Evolutionary conservation across 2,888 invertebrate genomes (phyloP).

Genomic region (Odontocerum albicorne): DNA sequence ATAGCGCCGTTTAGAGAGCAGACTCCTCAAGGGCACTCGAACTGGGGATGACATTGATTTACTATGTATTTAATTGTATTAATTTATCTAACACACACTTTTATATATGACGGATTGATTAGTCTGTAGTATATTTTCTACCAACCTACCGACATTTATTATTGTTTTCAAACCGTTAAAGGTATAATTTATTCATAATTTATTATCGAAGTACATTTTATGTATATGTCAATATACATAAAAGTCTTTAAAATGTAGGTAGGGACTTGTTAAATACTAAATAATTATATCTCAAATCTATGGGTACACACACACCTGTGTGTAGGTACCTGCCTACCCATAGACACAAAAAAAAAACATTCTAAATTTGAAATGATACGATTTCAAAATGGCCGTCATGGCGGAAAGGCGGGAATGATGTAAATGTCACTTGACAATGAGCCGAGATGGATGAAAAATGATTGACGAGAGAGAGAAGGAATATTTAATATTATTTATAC

Average conservation of each 20-base stretch:
- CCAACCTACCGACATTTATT: background rate
- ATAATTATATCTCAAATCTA: background rate
- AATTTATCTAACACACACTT: too few species aligned
- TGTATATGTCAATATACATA: too few species aligned
- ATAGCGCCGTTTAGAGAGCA: too few species aligned
- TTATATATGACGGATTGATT: background rate
- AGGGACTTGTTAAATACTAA: too few species aligned
- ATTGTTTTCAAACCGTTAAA: background rate
- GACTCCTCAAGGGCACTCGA: too few species aligned
- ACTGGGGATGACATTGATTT: too few species aligned
- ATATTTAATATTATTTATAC: too few species aligned
- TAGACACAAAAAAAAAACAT: background rate
- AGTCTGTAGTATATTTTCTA: background rate
- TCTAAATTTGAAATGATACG: background rate
- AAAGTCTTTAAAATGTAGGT: too few species aligned
- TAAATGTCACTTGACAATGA: slow-evolving; percentile 15
- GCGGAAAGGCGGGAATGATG: slow-evolving; percentile 3
- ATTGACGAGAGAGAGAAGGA: too few species aligned
- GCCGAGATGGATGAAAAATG: background rate
- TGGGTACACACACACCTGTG: background rate
- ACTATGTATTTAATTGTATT: too few species aligned
- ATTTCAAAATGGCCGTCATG: slow-evolving; percentile 11
- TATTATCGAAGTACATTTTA: too few species aligned
- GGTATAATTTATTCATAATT: background rate
- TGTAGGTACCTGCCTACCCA: background rate